Percentiles rank a stretch among this genome's conserved stretches.
These are phyloP conservation scores for Anarrhichthys ocellatus DNA, from an alignment of 2,113 vertebrate species.

Conservation along the genomic window DNA sequence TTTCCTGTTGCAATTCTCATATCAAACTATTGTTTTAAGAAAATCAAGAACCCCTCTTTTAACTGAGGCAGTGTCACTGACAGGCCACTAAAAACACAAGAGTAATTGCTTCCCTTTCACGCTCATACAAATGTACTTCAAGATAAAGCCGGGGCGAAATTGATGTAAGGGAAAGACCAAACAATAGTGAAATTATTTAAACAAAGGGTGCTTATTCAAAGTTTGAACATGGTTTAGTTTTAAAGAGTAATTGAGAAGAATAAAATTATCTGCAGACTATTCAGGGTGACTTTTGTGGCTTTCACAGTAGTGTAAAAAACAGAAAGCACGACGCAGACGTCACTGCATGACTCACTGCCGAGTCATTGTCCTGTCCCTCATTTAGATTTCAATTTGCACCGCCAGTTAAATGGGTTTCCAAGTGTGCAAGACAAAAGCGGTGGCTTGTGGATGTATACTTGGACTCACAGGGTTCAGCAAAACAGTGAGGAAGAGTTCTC, in stretches of 20 bases:
- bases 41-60: neutral
- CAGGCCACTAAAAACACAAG: neutral
- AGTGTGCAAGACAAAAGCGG: conserved; percentile 42
- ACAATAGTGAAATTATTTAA: neutral
- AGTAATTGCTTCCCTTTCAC: neutral
- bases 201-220: neutral
- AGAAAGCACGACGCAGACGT: neutral
- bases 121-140: neutral
- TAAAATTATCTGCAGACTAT: neutral
- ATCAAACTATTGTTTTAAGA: neutral
- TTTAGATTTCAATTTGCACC: conserved; percentile 56
- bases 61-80: neutral
- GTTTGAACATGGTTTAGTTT: conserved; percentile 1
- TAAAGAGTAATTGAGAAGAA: neutral
- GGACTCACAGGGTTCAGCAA: conserved; percentile 95
- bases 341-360: conserved; percentile 38
- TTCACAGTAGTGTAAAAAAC: conserved; percentile 21
- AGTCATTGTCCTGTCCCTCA: conserved; percentile 37
- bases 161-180: neutral
- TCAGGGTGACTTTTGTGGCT: neutral
- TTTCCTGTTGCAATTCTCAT: neutral
- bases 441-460: conserved; percentile 7
- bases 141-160: neutral
- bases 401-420: conserved; percentile 34
- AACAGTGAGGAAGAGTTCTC: conserved; percentile 96